These are phyloP conservation scores for Amniataba percoides DNA, from an alignment of 2,797 vertebrate species.

Conservation along the genomic window DNA sequence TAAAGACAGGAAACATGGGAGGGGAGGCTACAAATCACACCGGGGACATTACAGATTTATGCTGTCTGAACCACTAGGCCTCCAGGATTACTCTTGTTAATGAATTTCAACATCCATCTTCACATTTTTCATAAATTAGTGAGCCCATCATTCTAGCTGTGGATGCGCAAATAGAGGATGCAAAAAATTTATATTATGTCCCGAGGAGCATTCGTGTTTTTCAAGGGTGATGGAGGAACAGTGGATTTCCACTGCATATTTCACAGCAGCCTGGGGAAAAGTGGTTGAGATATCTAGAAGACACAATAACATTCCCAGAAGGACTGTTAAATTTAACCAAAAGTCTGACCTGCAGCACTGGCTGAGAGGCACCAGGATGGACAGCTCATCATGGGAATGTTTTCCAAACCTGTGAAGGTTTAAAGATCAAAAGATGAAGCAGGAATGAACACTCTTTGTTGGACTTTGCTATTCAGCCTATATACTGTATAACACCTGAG, in stretches of 20 bases:
- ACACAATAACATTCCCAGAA: not conserved
- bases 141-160: not conserved
- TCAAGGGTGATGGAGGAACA: not conserved
- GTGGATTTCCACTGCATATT: too few species aligned
- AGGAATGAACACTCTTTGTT: not conserved
- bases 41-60: too few species aligned
- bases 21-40: not conserved
- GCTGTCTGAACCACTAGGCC: not conserved
- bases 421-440: not conserved
- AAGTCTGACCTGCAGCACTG: conserved; percentile 96
- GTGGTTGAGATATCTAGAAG: not conserved
- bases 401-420: conserved; percentile 91
- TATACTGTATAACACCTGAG: not conserved
- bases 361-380: conserved; percentile 95
- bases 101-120: not conserved
- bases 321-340: not conserved
- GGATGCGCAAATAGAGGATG: not conserved
- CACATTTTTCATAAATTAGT: not conserved
- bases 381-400: conserved; percentile 95
- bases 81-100: not conserved
- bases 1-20: not conserved
- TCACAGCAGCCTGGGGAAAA: too few species aligned
- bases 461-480: not conserved
- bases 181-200: not conserved
- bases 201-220: not conserved